Evolutionary conservation across 2,113 vertebrate genomes (phyloP).

Genomic region (Australoheros scitulus): DNA sequence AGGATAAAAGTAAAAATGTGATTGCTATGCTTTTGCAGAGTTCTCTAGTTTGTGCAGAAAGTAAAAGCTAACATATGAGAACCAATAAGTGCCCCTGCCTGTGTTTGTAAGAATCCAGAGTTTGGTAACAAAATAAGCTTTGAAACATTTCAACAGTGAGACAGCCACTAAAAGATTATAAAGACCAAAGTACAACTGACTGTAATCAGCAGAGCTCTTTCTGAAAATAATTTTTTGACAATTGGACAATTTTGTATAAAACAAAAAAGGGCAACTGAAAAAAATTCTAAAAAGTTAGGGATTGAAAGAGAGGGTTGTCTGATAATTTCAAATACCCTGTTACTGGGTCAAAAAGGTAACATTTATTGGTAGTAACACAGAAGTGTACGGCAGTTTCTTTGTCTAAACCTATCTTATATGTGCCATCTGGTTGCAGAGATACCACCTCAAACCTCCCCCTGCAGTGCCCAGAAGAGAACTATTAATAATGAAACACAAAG

Average conservation of each 20-base stretch:
- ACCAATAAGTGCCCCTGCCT: accelerated
- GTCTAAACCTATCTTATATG: neutral
- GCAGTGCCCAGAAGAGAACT: neutral
- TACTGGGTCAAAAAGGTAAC: neutral
- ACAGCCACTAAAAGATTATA: too few relatives aligned
- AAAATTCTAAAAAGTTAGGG: neutral
- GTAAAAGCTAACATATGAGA: neutral
- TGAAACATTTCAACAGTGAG: neutral
- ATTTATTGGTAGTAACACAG: neutral
- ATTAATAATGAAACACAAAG: conserved; percentile 71
- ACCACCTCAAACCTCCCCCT: neutral
- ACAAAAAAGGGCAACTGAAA: neutral
- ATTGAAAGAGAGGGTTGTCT: too few relatives aligned
- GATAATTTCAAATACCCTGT: neutral
- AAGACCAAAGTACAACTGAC: neutral
- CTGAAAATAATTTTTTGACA: accelerated
- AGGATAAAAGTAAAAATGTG: neutral
- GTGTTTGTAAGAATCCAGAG: neutral
- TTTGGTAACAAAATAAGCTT: neutral
- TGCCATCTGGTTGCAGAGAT: neutral
- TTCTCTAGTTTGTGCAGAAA: neutral
- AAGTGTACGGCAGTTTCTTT: neutral
- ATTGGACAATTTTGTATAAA: neutral
- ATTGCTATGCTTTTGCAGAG: neutral
- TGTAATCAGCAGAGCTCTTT: neutral